phyloP scores from a whole-genome alignment of 2,797 vertebrate genomes.

The Catostomus latipinnis region DNA sequence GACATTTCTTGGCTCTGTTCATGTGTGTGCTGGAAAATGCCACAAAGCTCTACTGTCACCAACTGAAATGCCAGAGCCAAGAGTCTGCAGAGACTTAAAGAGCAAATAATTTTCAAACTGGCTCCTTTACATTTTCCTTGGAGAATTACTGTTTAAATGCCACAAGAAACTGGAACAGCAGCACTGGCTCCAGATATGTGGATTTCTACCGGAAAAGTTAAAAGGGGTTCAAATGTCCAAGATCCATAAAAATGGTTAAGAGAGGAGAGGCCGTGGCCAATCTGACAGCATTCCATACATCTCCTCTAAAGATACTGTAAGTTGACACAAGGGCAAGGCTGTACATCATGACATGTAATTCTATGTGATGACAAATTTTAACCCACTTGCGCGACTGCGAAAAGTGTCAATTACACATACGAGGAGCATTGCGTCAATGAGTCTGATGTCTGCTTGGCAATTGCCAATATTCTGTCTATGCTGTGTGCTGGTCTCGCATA shows the following conservation, averaged over 20 bases:
- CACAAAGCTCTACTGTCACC: conserved; percentile 53
- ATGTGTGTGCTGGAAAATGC: conserved; percentile 57
- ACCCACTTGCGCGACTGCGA: too few species aligned
- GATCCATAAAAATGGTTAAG: conserved; percentile 4
- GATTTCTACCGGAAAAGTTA: conserved; percentile 3
- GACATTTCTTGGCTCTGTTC: conserved; percentile 60
- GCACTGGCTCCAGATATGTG: background rate
- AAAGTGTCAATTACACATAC: too few species aligned
- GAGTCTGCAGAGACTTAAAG: conserved; percentile 27
- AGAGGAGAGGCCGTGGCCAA: background rate
- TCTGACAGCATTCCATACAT: too few species aligned
- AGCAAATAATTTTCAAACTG: conserved; percentile 39
- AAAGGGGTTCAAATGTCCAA: conserved; percentile 16
- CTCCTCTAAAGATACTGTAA: too few species aligned
- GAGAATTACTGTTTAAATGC: conserved; percentile 31
- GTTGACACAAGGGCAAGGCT: too few species aligned
- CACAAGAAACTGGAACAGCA: background rate
- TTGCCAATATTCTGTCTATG: too few species aligned
- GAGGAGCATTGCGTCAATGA: too few species aligned
- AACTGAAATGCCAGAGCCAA: conserved; percentile 47
- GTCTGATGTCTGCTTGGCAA: too few species aligned
- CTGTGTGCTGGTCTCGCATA: too few species aligned
- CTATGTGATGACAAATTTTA: too few species aligned
- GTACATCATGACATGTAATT: too few species aligned
- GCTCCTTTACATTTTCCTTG: conserved; percentile 20